Evolutionary conservation across 2,888 invertebrate genomes (phyloP), one percentile per base, ranked within the genome.

Genomic region (Drosophila neotestacea): DNA sequence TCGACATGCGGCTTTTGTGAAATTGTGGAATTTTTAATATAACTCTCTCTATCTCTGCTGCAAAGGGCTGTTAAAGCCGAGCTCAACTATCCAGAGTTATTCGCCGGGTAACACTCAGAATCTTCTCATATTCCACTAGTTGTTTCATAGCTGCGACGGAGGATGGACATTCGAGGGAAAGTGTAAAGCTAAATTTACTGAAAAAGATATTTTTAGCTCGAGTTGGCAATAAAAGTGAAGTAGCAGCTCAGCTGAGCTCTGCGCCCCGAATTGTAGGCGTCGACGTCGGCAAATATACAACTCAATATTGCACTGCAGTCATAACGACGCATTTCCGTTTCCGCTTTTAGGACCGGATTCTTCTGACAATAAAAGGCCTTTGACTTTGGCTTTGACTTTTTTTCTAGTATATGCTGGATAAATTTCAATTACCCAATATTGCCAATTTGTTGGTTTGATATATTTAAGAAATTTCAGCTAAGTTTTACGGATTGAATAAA

Each of bases 291-390:
- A 64, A 51, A 41, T 47, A 36, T 16, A 60, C 54, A 65, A 68
- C 63, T 70, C 68, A 65, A 73, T 73, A 67, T 66, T 64, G 28
- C 62, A 61, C 30, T 52, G 64, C 59, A 81, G 68, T 63, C 61
- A 68, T 78, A 74, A 68, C 65, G 66, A 69, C 69, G 65, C 76
- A 73, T 74, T 73, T 77, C 80, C 59, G 76, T 46, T 74, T 73
- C 60, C 65, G 61, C 44, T 66, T 46, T 38, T 47, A 47, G 55
- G 16, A 13, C 34, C 48, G 58, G 51, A 46, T 61, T 64, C 59
- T 42, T 61, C 62, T 63, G 66, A 61, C 63, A 60, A 73, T 73
- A 80, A 76, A 79, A 58, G 47, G 46, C 51, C 46, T 67, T 64
- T 28, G 36, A n/a, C n/a, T 7, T 4, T 11, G 32, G n/a, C 16